Base-by-base conservation (phyloP, 2,113 vertebrate genomes). In the Pelusios castaneus region DNA sequence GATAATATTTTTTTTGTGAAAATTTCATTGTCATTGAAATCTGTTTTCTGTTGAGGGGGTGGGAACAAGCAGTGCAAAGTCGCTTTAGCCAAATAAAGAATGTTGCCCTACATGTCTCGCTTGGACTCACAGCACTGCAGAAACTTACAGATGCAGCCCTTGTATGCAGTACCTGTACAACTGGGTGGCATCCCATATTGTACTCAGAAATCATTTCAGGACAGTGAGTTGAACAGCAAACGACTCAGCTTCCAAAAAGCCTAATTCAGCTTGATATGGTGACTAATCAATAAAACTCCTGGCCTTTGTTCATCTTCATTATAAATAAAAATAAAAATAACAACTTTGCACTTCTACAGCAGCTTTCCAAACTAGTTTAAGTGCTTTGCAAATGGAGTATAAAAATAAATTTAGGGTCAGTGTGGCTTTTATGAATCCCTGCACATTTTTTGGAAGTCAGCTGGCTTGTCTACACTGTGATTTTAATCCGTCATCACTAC, bases 401-500 rank as follows among this genome's bases (percentile, higher is more conserved):
- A n/a, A n/a, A n/a, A n/a, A n/a, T n/a, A n/a, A n/a, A n/a, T n/a
- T n/a, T n/a, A n/a, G n/a, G 93, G 95, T 97, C 97, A 97, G 87
- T 94, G 91, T 93, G 94, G 90, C 91, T 92, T 92, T 82, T 79
- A 93, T 93, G 91, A 89, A 76, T 75, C 3, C 63, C 22, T 95
- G 82, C 94, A 84, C 86, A n/a, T 4, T 91, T 47, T 91, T 88
- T 96, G 95, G 96, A 96, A 97, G 84, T 75, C 51, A 75, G 90
- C 88, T 88, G 84, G 89, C 91, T 98, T 94, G 97, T 94, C 93
- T 76, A 90, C 84, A 45, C 94, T 80, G 2, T 84, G 77, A 85
- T 85, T 95, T 95, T 92, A 92, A 89, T 79, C 45, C 67, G 85
- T 81, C 76, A 80, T 97, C 96, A 92, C 92, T 83, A 94, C 96